Evolutionary conservation across 1,140 invertebrate species (phyloP).

Genomic region (Drosophila burlai): DNA sequence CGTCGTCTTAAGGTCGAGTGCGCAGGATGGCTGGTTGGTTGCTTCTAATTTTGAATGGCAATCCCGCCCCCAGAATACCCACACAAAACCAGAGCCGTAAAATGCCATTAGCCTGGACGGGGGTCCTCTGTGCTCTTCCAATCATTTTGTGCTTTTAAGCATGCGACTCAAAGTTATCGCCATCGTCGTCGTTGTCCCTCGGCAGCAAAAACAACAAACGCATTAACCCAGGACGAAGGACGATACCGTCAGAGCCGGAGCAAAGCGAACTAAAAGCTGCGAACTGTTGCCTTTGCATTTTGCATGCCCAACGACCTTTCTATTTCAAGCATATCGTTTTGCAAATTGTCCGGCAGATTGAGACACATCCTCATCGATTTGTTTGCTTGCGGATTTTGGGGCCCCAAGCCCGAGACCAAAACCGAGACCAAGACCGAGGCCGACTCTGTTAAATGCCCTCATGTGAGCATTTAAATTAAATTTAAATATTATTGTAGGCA

Average conservation of each 20-base stretch:
- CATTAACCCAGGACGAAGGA: constrained; percentile 49
- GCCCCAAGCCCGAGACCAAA: background rate
- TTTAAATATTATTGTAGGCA: constrained; percentile 84
- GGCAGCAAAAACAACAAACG: constrained; percentile 60
- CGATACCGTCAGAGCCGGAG: constrained; percentile 2
- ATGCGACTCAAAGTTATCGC: constrained; percentile 72
- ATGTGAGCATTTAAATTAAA: constrained; percentile 85
- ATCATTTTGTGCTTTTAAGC: constrained; percentile 75
- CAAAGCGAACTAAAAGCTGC: constrained; percentile 42
- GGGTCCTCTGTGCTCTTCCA: constrained; percentile 49
- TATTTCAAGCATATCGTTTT: constrained; percentile 52
- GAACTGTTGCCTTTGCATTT: constrained; percentile 64
- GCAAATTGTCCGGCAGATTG: constrained; percentile 77
- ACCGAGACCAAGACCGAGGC: background rate
- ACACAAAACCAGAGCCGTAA: constrained; percentile 45
- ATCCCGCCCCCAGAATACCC: constrained; percentile 20
- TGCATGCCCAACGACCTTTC: constrained; percentile 60
- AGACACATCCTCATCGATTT: constrained; percentile 68
- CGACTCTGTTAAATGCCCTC: constrained; percentile 61
- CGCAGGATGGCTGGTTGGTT: constrained; percentile 25
- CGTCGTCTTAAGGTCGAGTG: constrained; percentile 51
- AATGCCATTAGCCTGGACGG: constrained; percentile 62
- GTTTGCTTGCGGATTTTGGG: constrained; percentile 49
- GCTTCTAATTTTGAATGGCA: constrained; percentile 54
- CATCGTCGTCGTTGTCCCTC: constrained; percentile 35